Percentiles rank a stretch among this genome's conserved stretches.
phyloP scores from a whole-genome alignment of 2,888 invertebrate species.

The Ptilodon capucinus region DNA sequence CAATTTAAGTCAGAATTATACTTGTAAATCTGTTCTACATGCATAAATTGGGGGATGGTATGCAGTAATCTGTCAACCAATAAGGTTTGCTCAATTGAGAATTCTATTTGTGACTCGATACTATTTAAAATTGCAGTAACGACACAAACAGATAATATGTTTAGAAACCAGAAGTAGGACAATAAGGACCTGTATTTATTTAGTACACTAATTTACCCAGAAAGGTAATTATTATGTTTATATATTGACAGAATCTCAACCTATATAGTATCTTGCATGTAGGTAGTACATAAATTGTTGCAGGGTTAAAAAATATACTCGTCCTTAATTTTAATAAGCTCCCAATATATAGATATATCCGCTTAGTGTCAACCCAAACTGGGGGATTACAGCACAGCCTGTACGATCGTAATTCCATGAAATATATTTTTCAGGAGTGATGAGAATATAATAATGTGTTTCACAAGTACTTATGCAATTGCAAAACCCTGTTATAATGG shows the following conservation, averaged over 20 bases:
- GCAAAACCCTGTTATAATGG: too few species aligned
- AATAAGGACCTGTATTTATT: too few species aligned
- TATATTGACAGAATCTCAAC: too few species aligned
- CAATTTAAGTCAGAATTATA: constrained; percentile 29
- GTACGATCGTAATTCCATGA: neutral
- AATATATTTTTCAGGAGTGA: neutral
- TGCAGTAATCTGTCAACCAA: neutral
- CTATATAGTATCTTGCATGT: too few species aligned
- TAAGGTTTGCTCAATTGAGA: neutral
- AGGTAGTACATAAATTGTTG: too few species aligned
- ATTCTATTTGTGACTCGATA: neutral
- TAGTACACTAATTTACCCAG: too few species aligned
- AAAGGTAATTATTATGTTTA: too few species aligned
- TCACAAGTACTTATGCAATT: too few species aligned
- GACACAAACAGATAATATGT: neutral
- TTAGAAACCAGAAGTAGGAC: neutral
- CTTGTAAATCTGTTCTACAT: constrained; percentile 32
- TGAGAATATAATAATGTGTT: too few species aligned
- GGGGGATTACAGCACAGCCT: neutral
- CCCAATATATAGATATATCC: neutral
- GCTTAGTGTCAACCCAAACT: neutral
- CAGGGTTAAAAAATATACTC: neutral
- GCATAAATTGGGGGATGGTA: constrained; percentile 18
- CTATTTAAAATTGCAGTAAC: neutral
- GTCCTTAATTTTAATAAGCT: constrained; percentile 4